Evolutionary conservation across 1,140 invertebrate genomes (phyloP).

Genomic region (Zophobas morio): DNA sequence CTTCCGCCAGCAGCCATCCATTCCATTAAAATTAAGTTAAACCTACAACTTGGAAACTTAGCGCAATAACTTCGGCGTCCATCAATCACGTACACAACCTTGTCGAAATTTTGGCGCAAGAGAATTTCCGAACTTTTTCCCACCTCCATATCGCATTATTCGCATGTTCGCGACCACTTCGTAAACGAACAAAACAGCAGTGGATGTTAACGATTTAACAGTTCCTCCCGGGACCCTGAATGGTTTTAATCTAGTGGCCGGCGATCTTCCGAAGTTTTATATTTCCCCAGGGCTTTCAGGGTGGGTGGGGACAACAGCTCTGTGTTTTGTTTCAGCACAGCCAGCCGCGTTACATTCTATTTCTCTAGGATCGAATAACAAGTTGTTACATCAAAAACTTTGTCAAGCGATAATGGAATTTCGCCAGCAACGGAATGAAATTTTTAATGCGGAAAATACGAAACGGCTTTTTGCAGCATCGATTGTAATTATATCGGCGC

Average conservation of each 20-base stretch:
- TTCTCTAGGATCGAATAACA: conserved; percentile 43
- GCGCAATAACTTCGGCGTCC: too few species aligned
- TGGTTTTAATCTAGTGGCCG: conserved; percentile 54
- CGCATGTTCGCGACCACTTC: conserved; percentile 6
- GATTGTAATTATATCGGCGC: not conserved
- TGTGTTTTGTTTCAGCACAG: conserved; percentile 42
- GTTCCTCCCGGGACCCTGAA: conserved; percentile 51
- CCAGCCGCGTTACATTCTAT: conserved; percentile 18
- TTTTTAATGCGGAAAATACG: conserved; percentile 16
- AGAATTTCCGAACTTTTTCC: too few species aligned
- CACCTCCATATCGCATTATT: not conserved
- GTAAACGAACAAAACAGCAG: conserved; percentile 1
- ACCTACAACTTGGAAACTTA: too few species aligned
- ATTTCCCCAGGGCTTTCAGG: conserved; percentile 50
- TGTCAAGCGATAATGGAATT: conserved; percentile 30
- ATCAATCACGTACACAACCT: too few species aligned
- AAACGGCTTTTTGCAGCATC: conserved; percentile 2
- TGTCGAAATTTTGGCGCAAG: too few species aligned
- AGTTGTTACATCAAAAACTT: conserved; percentile 45
- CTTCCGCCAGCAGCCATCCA: too few species aligned
- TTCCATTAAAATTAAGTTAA: too few species aligned
- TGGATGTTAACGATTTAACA: conserved; percentile 55
- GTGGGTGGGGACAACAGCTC: conserved; percentile 47
- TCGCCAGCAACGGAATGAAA: not conserved
- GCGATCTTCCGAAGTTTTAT: conserved; percentile 55